Evolutionary conservation across 2,888 invertebrate genomes (phyloP), one percentile per base, ranked within the genome.

Genomic region (Apoda limacodes): DNA sequence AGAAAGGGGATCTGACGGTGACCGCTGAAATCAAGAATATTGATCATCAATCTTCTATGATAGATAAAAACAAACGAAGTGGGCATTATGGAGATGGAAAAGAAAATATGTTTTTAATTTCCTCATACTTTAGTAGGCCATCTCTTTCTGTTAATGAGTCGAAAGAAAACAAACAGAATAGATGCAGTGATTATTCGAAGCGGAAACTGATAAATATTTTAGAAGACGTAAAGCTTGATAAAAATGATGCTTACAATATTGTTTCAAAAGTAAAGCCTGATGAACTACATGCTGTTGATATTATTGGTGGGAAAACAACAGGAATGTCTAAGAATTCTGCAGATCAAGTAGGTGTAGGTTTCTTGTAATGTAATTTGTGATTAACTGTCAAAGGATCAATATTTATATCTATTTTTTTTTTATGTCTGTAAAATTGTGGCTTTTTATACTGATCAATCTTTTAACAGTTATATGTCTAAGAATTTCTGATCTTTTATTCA

Each of bases 161-260:
- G 2, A 35, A 30, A 25, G 32, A 35, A 2, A 21, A 35, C 7
- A 32, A 35, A 30, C 26, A 29, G 21, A 26, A 37, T 13, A 49
- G 52, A 37, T 19, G 39, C 2, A 45, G 52, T 19, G 58, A 54
- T 33, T 70, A 51, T 43, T 58, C 70, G 2, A 58, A 60, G 13
- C 66, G 51, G 26, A 76, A 74, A 46, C 46, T 76, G 7, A 72
- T 80, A 13, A 63, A 72, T 36, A 69, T 80, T 33, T 43, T 80
- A 22, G 63, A 74, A 39, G 67, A 76, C 40, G 42, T 74, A 2
- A 55, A 58, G 26, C 46, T 78, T 15, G 50, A 64, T 45, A 52
- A 50, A 23, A 48, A 44, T 15, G 57, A 68, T 28, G 52, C 61
- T 10, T 49, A 52, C 22, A 50, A 60, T 25, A 52, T 74, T 13